These are phyloP conservation scores for Delia radicum DNA, from an alignment of 1,140 invertebrate species.

Conservation along the genomic window DNA sequence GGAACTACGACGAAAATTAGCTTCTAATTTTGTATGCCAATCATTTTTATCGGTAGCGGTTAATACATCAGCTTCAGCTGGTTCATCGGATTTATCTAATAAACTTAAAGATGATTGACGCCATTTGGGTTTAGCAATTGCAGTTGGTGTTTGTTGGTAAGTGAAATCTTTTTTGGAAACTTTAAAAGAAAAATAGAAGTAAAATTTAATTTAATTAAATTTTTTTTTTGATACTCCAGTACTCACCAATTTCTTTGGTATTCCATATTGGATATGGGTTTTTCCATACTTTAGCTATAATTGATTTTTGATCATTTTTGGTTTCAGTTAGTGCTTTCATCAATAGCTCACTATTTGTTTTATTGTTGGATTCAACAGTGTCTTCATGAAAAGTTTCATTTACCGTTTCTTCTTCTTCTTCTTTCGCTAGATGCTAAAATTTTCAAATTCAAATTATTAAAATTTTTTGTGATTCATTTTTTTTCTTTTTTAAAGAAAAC, in stretches of 20 bases:
- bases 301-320: constrained; percentile 5
- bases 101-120: neutral
- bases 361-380: neutral
- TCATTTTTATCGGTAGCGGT: neutral
- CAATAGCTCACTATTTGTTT: neutral
- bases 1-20: constrained; percentile 19
- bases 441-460: neutral
- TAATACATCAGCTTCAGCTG: neutral
- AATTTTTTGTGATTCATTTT: neutral
- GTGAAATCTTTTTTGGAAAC: neutral
- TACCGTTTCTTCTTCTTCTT: too few relatives aligned
- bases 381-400: constrained; percentile 6
- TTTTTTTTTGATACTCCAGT: neutral
- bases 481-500: too few relatives aligned
- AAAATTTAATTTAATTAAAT: neutral
- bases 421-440: constrained; percentile 23
- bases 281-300: constrained; percentile 8
- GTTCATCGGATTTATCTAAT: neutral
- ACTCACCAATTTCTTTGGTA: constrained; percentile 23
- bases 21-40: constrained; percentile 15
- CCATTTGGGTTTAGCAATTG: neutral
- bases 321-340: neutral
- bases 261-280: constrained; percentile 27
- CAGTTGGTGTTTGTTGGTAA: neutral
- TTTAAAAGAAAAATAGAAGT: neutral